Base-by-base conservation (phyloP, 2,888 invertebrate genomes). In the Conus canariensis region DNA sequence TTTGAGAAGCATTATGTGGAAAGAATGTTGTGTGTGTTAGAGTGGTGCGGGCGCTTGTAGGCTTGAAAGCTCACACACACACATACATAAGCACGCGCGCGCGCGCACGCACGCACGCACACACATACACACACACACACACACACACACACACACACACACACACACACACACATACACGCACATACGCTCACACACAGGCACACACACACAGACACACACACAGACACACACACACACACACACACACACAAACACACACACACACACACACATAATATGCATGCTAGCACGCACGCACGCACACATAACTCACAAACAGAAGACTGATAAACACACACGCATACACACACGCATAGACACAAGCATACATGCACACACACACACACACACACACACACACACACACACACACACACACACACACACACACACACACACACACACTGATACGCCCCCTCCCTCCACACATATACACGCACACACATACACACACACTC, bases 361-460 rank as follows among this genome's bases (percentile, higher is more conserved):
- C 80, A 80, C 45, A 80, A 80, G 45, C 80, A 80, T 45, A 45
- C 45, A 80, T 45, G 19, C 80, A 14, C 70, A 70, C 70, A 80
- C 80, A 80, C 25, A 80, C 80, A 80, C 80, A 30, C 80, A 80
- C 80, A 30, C 80, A 80, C 80, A 80, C 25, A 45, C 80, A 45
- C 45, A 45, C 45, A 45, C 56, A 82, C 56, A 82, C 82, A 82
- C 22, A 82, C 56, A 82, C 82, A 74, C 74, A 4, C 45, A 45
- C 45, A 45, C 45, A 45, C 2, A 45, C 4, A 45, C 30, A 30
- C 30, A 30, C 30, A 30, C 30, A 30, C 45, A 80, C 25, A 45
- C 80, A 45, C 45, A 45, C 30, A 45, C 4, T 45, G 45, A 45
- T 45, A 45, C 45, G 19, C 25, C 8, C 80, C 25, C 80, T 7